Evolutionary conservation across 2,113 vertebrate genomes (phyloP).

Genomic region (Lipophrys pholis): DNA sequence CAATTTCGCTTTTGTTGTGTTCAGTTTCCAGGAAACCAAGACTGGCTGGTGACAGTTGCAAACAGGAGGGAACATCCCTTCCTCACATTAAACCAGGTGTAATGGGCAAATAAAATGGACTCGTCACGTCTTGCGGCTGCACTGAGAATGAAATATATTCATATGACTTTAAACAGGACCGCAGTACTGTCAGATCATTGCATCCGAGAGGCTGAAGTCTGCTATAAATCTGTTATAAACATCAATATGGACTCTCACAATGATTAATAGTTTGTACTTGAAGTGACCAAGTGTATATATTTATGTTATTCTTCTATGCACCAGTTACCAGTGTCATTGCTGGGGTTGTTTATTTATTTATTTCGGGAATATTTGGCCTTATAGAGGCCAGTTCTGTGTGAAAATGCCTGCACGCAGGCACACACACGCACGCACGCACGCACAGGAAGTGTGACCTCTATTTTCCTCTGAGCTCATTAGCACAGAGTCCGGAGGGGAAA

Average conservation of each 20-base stretch:
- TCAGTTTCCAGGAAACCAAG: not conserved
- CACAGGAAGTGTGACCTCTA: constrained; percentile 25
- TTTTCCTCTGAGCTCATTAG: constrained; percentile 49
- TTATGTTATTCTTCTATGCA: not conserved
- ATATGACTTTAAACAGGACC: not conserved
- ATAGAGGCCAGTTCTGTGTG: not conserved
- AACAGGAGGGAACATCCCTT: not conserved
- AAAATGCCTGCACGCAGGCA: not conserved
- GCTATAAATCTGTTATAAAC: too few relatives aligned
- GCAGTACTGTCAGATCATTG: not conserved
- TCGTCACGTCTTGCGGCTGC: not conserved
- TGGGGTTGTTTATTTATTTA: not conserved
- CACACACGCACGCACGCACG: not conserved
- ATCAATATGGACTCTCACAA: too few relatives aligned
- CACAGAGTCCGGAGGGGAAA: constrained; percentile 42
- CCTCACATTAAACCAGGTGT: not conserved
- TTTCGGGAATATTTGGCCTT: not conserved
- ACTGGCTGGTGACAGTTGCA: not conserved
- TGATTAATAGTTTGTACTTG: too few relatives aligned
- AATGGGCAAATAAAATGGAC: too few relatives aligned
- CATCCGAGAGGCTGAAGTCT: too few relatives aligned
- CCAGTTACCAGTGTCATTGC: not conserved
- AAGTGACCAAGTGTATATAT: not conserved
- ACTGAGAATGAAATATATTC: not conserved
- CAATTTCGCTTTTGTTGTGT: not conserved